Evolutionary conservation across 1,140 invertebrate genomes (phyloP), one percentile per base, ranked within the genome.

Genomic region (Alviniconcha marisindica): DNA sequence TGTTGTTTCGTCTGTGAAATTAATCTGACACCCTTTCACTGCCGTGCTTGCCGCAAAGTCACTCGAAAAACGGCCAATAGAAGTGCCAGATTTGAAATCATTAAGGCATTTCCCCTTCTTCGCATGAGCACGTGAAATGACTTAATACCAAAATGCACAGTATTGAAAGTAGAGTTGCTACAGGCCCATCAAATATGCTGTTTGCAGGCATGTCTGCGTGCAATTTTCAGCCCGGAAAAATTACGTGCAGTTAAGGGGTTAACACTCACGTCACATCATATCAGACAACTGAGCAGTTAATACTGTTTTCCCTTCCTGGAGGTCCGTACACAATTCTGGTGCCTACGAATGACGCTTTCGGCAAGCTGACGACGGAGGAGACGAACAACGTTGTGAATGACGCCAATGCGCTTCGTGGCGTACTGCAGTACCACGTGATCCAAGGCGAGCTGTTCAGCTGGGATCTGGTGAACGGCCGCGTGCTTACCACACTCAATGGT

Each of bases 241-340:
- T n/a, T n/a, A n/a, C n/a, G 15, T 56, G 15, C 54, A 15, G n/a
- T 56, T 15, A 15, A 56, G 15, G n/a, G 15, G n/a, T 56, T 15
- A 15, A 56, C n/a, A 56, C n/a, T 15, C n/a, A 56, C n/a, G n/a
- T 56, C 15, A 15, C 15, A 15, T 15, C n/a, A 56, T 56, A 56
- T 56, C n/a, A 56, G 15, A 56, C n/a, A 56, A 15, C 15, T 56
- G n/a, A 15, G n/a, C n/a, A 56, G 15, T n/a, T n/a, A n/a, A n/a
- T n/a, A n/a, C n/a, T 31, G 12, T 14, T n/a, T 14, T 73, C 4
- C 36, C 10, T 33, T 38, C 40, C 18, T 73, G 15, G 76, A 89
- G 94, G 93, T 1, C 92, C 96, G 0, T 97, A 96, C 92, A 97
- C 97, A 0, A 94, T 97, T 14, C 97, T 97, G 88, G 97, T 96